Conservation (phyloP, 2,113 vertebrate species). For the Gasterosteus nipponicus region DNA sequence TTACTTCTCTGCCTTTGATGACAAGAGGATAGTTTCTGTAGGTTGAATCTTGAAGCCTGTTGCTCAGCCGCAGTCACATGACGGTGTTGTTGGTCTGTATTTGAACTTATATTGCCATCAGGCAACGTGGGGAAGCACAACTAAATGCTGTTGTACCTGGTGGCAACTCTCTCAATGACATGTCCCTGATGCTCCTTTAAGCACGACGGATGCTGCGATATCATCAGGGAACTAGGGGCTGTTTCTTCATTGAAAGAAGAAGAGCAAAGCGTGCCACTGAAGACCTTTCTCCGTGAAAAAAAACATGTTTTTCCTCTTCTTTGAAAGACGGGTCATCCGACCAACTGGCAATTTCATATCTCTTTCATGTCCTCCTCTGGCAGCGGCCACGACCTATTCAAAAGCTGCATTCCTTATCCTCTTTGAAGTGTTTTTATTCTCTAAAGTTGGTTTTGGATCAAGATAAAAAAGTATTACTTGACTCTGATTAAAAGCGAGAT, state of each 20-base stretch:
- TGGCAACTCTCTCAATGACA: neutral
- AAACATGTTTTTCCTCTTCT: neutral
- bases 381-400: no score
- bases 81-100: neutral
- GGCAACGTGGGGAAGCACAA: no score
- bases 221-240: neutral
- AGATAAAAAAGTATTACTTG: no score
- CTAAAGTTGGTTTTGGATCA: no score
- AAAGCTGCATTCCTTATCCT: no score
- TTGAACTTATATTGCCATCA: neutral
- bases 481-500: no score
- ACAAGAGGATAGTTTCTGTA: neutral
- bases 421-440: no score
- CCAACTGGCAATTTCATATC: neutral
- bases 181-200: no score
- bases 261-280: neutral
- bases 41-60: neutral
- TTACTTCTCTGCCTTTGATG: neutral
- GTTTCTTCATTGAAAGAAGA: neutral
- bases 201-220: neutral
- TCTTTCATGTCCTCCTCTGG: neutral
- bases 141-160: no score
- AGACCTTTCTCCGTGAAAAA: neutral
- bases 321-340: neutral
- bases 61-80: neutral